A percentile compares a stretch with the other conserved stretches of the same genome.
Conservation (phyloP, 2,888 invertebrate genomes). For the Eristalis tenax region DNA sequence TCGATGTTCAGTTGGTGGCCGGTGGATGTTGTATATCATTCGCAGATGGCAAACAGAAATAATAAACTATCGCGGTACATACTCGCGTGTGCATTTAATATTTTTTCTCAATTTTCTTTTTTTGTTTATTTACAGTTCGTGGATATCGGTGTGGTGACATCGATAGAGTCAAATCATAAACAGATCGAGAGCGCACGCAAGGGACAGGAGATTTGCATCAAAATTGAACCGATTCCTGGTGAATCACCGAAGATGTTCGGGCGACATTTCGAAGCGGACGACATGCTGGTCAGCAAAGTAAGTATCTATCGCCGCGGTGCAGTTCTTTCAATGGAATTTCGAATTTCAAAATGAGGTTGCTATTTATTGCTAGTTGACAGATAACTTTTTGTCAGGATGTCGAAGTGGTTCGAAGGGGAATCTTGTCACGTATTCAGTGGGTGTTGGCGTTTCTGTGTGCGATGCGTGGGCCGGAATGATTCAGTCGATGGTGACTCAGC, state of each 20-base stretch:
- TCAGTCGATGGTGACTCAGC: no score
- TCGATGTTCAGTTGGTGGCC: background rate
- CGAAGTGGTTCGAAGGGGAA: background rate
- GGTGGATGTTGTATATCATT: slow-evolving; percentile 21
- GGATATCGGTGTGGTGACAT: slow-evolving; percentile 95
- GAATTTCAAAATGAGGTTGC: background rate
- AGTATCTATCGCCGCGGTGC: slow-evolving; percentile 76
- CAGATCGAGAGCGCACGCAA: slow-evolving; percentile 95
- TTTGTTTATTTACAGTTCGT: slow-evolving; percentile 87
- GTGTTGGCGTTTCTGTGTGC: no score
- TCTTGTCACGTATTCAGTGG: no score
- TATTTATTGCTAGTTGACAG: background rate
- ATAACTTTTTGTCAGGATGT: background rate
- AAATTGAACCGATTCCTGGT: slow-evolving; percentile 98
- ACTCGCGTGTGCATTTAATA: background rate
- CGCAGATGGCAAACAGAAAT: slow-evolving; percentile 9
- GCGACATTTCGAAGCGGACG: slow-evolving; percentile 98
- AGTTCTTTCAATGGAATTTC: background rate
- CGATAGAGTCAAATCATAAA: slow-evolving; percentile 98
- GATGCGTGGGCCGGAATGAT: no score
- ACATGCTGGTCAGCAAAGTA: slow-evolving; percentile 96
- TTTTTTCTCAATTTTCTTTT: slow-evolving; percentile 7
- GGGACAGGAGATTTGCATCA: slow-evolving; percentile 97
- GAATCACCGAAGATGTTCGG: slow-evolving; percentile 99
- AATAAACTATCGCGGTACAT: background rate